These are phyloP conservation scores for Myrmophylax atrothorax DNA, from an alignment of 2,113 vertebrate genomes.

Conservation along the genomic window DNA sequence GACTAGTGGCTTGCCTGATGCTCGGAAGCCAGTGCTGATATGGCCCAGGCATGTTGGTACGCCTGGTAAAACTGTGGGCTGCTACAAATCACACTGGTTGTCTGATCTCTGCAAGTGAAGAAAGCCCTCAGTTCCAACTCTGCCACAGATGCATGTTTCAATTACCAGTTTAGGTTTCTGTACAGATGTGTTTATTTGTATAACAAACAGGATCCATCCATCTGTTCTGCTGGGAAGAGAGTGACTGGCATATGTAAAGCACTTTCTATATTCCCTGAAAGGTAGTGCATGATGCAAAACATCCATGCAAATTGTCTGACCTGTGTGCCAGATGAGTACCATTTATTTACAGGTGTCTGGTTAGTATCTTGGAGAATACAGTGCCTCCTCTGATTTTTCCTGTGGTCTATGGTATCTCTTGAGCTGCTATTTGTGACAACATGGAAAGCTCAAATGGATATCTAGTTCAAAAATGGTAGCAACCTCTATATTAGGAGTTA, in stretches of 20 bases:
- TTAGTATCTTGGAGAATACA: not conserved
- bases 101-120: not conserved
- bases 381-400: not conserved
- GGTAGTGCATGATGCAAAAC: not conserved
- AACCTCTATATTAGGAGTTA: not conserved
- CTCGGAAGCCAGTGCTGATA: not conserved
- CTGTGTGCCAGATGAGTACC: not conserved
- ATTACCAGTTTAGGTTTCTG: not conserved
- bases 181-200: not conserved
- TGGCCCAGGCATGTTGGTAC: accelerated
- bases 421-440: not conserved
- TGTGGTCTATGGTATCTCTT: not conserved
- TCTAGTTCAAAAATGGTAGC: not conserved
- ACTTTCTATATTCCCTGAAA: not conserved
- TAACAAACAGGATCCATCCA: not conserved
- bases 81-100: accelerated
- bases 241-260: not conserved
- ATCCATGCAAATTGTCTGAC: not conserved
- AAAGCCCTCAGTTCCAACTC: not conserved
- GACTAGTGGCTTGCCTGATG: not conserved
- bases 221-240: not conserved
- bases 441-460: not conserved
- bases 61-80: not conserved
- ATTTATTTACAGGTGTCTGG: not conserved
- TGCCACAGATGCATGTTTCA: not conserved